Evolutionary conservation across 1,140 invertebrate genomes (phyloP), one percentile per base, ranked within the genome.

Genomic region (Zelostemma sp.): DNA sequence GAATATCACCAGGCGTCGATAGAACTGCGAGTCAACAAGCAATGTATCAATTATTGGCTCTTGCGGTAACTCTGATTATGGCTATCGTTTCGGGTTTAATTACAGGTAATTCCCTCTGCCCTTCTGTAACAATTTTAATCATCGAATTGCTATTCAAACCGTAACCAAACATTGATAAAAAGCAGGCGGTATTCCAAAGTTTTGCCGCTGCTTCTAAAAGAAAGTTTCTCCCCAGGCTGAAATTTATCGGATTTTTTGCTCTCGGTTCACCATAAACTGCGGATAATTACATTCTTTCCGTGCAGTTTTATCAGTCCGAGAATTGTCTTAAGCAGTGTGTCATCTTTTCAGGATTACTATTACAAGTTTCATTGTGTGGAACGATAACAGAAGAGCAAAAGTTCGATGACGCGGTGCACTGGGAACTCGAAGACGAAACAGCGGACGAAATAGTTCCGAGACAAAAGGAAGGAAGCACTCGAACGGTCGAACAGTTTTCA

Each of bases 71-170:
- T 0, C 46, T 97, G 0, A 80, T 79, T 6, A 86, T 94, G 18
- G 90, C 93, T 35, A 85, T 94, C 25, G 86, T 90, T 50, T 90
- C 91, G n/a, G 95, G 95, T 43, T 76, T 91, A 63, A 63, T 95
- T 53, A 94, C 94, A 83, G 95, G 95, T 95, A 84, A 81, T 56
- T 53, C 19, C 8, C 1, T n/a, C 11, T n/a, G 33, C 11, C 11
- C 33, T 6, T 1, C n/a, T 35, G 6, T 1, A 2, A 35, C 11
- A 35, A 25, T 25, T 25, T 25, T 25, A 25, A 25, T 25, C 3
- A 25, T 25, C 8, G 25, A 28, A 28, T 28, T 28, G 3, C 25
- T 28, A n/a, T 28, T 28, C 25, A 28, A 8, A 28, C n/a, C n/a
- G 25, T 35, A 35, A n/a, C 33, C 11, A 35, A n/a, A n/a, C 33